Base-by-base conservation (phyloP, 2,888 invertebrate species). In the Lordiphosa andalusiaca region DNA sequence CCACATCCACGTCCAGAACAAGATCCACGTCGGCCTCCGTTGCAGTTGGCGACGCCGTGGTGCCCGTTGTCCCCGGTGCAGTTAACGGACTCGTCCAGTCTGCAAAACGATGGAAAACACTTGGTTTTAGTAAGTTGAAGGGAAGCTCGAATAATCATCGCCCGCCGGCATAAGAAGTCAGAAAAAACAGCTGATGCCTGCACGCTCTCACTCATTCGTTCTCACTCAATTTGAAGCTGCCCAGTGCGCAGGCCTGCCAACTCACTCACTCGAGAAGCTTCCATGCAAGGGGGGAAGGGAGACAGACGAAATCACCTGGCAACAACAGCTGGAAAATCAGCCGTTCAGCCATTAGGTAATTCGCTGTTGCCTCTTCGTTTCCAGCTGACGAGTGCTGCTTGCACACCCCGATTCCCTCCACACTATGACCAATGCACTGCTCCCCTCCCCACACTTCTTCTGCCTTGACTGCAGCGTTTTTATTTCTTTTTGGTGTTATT, bases 11-110 rank as follows among this genome's bases (percentile, higher is more conserved):
- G 55, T 85, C 78, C 42, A 66, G 54, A n/a, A 63, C 57, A 12
- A 59, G 54, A 39, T 64, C 51, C 37, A 53, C 61, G 38, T 42
- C 53, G 39, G 55, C 55, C 48, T 52, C 70, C 51, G 69, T 56
- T 35, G 66, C 49, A 39, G 66, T 21, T 23, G 61, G 37, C 23
- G 33, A 23, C 38, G 38, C 13, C 30, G 25, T 4, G 44, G 37
- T 57, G 50, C 39, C 49, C 52, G 72, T 58, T 66, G 71, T 38
- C 69, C 69, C 83, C 63, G 89, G 88, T 74, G 88, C 87, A 70
- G 88, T 88, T 72, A 89, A 84, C 53, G 89, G 87, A 86, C 88
- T 88, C 71, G 88, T 86, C 89, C 89, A 89, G 81, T 89, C 89
- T 89, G 71, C 21, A 74, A 77, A 37, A 37, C n/a, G 12, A 37